Evolutionary conservation across 2,888 invertebrate species (phyloP).

Genomic region (Synergus laeviventris): DNA sequence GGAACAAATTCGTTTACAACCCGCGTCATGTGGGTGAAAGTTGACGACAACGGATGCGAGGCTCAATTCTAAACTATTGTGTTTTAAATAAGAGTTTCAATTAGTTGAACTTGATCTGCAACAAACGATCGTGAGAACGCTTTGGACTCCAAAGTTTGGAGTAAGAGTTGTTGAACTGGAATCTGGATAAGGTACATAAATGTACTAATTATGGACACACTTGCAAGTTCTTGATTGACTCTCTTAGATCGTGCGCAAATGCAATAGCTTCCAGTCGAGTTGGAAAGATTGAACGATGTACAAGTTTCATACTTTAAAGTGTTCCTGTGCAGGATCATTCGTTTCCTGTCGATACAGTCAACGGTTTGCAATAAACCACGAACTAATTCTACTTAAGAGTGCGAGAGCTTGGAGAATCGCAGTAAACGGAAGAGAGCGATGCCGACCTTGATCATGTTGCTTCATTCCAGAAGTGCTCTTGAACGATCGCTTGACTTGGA

Average conservation of each 20-base stretch:
- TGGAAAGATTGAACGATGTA: not conserved
- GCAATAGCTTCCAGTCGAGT: not conserved
- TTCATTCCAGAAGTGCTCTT: constrained; percentile 26
- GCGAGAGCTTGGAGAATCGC: constrained; percentile 6
- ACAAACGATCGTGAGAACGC: constrained; percentile 32
- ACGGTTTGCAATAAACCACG: constrained; percentile 20
- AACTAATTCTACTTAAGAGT: not conserved
- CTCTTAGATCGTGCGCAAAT: no score
- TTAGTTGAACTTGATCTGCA: constrained; percentile 25
- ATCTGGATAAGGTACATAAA: not conserved
- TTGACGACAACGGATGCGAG: constrained; percentile 19
- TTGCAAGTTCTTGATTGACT: not conserved
- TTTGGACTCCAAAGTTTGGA: no score
- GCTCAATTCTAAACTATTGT: constrained; percentile 1
- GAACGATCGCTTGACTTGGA: constrained; percentile 24
- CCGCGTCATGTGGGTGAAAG: constrained; percentile 23
- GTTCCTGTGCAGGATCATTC: not conserved
- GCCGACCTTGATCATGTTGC: constrained; percentile 32
- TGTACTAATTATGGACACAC: not conserved
- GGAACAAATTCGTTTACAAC: constrained; percentile 60
- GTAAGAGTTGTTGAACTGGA: constrained; percentile 1
- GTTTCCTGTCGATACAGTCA: not conserved
- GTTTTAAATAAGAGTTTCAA: constrained; percentile 4
- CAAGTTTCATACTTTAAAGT: constrained; percentile 5
- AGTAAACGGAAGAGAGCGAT: constrained; percentile 17